Evolutionary conservation across 1,140 invertebrate genomes (phyloP).

Genomic region (Campodea augens): DNA sequence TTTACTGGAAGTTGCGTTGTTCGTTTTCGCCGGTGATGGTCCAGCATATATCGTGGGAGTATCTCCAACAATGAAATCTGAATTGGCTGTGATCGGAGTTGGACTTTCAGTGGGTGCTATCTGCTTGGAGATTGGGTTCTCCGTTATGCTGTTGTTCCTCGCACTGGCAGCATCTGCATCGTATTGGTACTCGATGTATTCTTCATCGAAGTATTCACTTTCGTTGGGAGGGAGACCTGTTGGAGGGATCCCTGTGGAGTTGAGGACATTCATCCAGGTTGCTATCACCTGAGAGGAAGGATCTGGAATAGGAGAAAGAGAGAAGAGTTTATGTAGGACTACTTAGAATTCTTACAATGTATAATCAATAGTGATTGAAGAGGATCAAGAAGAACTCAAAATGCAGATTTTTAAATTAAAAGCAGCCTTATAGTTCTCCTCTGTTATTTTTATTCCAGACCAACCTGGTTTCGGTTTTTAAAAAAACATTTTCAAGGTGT

Average conservation of each 20-base stretch:
- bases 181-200: conserved; percentile 51
- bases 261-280: conserved; percentile 24
- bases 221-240: conserved; percentile 35
- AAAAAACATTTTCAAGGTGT: no score
- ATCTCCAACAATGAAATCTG: conserved; percentile 31
- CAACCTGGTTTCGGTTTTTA: no score
- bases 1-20: conserved; percentile 21
- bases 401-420: no score
- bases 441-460: no score
- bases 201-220: conserved; percentile 59
- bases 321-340: no score
- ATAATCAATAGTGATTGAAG: no score
- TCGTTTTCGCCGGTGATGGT: background rate
- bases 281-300: conserved; percentile 30
- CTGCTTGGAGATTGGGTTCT: background rate
- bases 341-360: no score
- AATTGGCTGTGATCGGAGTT: conserved; percentile 11
- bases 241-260: conserved; percentile 5
- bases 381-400: no score
- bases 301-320: no score
- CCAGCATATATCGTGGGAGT: conserved; percentile 44
- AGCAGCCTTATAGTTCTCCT: no score
- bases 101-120: background rate
- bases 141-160: background rate
- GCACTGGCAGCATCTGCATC: conserved; percentile 23